phyloP scores from a whole-genome alignment of 2,888 invertebrate genomes.

The Polydrusus pterygomalis region DNA sequence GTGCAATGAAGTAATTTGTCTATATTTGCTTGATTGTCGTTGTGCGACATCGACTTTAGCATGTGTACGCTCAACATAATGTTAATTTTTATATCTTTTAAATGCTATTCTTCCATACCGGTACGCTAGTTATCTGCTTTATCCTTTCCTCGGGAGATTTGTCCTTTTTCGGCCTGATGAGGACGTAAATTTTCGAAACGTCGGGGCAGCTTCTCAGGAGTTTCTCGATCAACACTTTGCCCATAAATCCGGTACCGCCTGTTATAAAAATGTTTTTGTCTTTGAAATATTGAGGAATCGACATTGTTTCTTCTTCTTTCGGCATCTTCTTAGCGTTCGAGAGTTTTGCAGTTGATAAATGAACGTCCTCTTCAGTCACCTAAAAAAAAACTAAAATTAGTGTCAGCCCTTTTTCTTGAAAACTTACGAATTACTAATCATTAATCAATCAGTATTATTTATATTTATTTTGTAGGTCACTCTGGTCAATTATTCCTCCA shows the following conservation, averaged over 20 bases:
- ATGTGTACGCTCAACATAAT: too few relatives aligned
- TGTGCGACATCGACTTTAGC: too few relatives aligned
- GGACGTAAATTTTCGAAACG: conserved; percentile 83
- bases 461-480: too few relatives aligned
- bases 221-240: conserved; percentile 93
- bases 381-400: too few relatives aligned
- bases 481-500: too few relatives aligned
- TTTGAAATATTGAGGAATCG: conserved; percentile 78
- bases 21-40: too few relatives aligned
- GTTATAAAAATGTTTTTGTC: conserved; percentile 86
- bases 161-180: conserved; percentile 84
- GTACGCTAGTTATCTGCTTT: conserved; percentile 74
- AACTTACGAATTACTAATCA: too few relatives aligned
- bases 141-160: conserved; percentile 80
- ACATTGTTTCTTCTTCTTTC: conserved; percentile 27
- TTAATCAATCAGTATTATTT: too few relatives aligned
- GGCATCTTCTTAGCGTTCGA: conserved; percentile 31
- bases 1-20: too few relatives aligned
- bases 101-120: conserved; percentile 70
- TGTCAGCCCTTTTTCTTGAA: too few relatives aligned
- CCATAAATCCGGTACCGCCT: conserved; percentile 93
- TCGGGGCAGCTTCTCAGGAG: conserved; percentile 88
- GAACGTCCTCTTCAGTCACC: too few relatives aligned
- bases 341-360: neutral
- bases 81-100: too few relatives aligned